Conservation (phyloP, 1,140 invertebrate species). For the Drosophila albomicans region DNA sequence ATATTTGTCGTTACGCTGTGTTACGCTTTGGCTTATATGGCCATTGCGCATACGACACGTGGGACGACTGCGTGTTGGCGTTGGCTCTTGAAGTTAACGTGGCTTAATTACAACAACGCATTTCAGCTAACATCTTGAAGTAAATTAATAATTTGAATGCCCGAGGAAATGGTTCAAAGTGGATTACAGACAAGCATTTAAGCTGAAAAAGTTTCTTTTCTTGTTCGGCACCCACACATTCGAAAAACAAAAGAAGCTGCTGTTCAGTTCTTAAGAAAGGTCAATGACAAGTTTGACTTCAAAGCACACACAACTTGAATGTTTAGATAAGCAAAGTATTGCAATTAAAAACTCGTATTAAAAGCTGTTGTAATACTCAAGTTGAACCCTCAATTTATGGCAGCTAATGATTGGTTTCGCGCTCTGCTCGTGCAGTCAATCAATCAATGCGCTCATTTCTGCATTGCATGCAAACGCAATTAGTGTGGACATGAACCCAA, state of each 20-base stretch:
- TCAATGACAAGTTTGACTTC: too few species aligned
- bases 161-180: too few species aligned
- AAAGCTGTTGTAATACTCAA: too few species aligned
- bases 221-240: too few species aligned
- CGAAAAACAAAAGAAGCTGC: too few species aligned
- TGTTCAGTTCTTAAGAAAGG: too few species aligned
- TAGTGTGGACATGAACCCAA: conserved; percentile 41
- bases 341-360: too few species aligned
- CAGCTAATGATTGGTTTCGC: conserved; percentile 17
- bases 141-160: neutral
- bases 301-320: too few species aligned
- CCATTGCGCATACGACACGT: conserved; percentile 63
- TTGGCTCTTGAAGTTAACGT: neutral
- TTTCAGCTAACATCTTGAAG: neutral
- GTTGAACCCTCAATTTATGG: conserved; percentile 8
- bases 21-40: conserved; percentile 26
- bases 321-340: too few species aligned
- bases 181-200: too few species aligned
- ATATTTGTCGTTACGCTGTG: conserved; percentile 24
- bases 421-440: conserved; percentile 8
- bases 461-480: conserved; percentile 54
- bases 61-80: conserved; percentile 38
- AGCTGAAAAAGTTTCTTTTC: too few species aligned
- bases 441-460: conserved; percentile 21
- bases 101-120: neutral